These are phyloP conservation scores for Drosophila melanosoma DNA, from an alignment of 2,888 invertebrate genomes.

Conservation along the genomic window DNA sequence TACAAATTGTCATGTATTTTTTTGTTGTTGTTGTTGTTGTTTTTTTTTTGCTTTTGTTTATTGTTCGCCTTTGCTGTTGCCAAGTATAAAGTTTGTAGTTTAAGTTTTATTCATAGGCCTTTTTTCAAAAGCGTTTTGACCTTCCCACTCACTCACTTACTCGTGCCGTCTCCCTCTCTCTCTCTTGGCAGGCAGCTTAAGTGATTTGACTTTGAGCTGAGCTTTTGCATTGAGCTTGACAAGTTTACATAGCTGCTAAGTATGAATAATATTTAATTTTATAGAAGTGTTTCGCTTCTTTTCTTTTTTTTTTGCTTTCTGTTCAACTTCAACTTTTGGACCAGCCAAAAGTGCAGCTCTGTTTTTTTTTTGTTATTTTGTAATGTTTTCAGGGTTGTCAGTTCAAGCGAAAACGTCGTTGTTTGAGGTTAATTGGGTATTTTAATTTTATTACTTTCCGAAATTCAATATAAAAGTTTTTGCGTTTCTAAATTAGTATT, in stretches of 20 bases:
- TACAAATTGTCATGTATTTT: slow-evolving; percentile 55
- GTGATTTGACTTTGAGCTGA: slow-evolving; percentile 65
- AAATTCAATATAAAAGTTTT: slow-evolving; percentile 20
- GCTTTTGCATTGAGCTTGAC: slow-evolving; percentile 47
- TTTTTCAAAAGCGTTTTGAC: slow-evolving; percentile 66
- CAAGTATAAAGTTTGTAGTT: slow-evolving; percentile 72
- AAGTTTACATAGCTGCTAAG: slow-evolving; percentile 16
- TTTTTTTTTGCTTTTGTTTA: slow-evolving; percentile 9
- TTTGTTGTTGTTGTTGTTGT: slow-evolving; percentile 1
- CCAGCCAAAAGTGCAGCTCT: slow-evolving; percentile 67
- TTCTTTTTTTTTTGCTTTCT: slow-evolving; percentile 10
- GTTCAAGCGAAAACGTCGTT: slow-evolving; percentile 43
- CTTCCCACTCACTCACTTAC: slow-evolving; percentile 37
- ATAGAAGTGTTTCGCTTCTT: slow-evolving; percentile 8
- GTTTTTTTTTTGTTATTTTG: slow-evolving; percentile 19
- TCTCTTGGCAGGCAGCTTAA: slow-evolving; percentile 49
- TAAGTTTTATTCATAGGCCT: slow-evolving; percentile 67
- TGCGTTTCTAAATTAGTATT: slow-evolving; percentile 30
- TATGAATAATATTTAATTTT: slow-evolving; percentile 21
- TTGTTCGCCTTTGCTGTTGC: slow-evolving; percentile 34
- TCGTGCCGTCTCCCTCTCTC: neutral
- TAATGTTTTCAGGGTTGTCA: slow-evolving; percentile 42
- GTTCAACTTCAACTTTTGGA: slow-evolving; percentile 50
- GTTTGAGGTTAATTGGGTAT: slow-evolving; percentile 37
- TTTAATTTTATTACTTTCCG: slow-evolving; percentile 4